A percentile compares a stretch with the other conserved stretches of the same genome.
Conservation (phyloP, 1,140 invertebrate genomes). For the Sycobia sp. region DNA sequence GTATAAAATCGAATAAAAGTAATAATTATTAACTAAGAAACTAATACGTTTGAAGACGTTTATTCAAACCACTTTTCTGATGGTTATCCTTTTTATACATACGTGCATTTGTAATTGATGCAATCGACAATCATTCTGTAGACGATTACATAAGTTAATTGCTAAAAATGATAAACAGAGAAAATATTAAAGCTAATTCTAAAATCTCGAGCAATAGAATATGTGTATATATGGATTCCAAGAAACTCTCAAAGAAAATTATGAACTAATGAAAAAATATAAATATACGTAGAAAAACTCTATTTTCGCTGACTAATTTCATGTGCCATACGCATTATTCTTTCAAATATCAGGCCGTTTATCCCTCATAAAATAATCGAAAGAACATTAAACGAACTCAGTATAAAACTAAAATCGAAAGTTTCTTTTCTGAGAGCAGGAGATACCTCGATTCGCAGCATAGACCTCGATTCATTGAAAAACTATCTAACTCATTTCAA, state of each 20-base stretch:
- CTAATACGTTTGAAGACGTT: too few relatives aligned
- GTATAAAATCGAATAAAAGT: too few relatives aligned
- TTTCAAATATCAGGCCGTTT: slow-evolving; percentile 1
- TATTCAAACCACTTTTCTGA: too few relatives aligned
- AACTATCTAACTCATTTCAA: not conserved
- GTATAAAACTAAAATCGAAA: not conserved
- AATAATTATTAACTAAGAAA: too few relatives aligned
- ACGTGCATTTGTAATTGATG: slow-evolving; percentile 18
- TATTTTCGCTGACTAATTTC: slow-evolving; percentile 13
- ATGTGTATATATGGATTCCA: slow-evolving; percentile 12
- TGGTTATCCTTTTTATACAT: too few relatives aligned
- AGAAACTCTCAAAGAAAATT: slow-evolving; percentile 9
- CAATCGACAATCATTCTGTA: slow-evolving; percentile 5
- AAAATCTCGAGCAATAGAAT: slow-evolving; percentile 25
- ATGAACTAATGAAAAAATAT: not conserved
- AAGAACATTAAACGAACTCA: not conserved
- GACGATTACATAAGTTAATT: slow-evolving; percentile 22
- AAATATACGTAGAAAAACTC: slow-evolving; percentile 5
- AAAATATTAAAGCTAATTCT: slow-evolving; percentile 20
- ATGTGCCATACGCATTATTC: slow-evolving; percentile 5
- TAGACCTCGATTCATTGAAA: not conserved
- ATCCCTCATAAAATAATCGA: not conserved
- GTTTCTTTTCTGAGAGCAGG: not conserved
- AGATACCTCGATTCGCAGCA: not conserved
- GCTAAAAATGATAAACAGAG: not conserved